These are phyloP conservation scores for Myoxocephalus aenaeus DNA, from an alignment of 2,797 vertebrate species.

Conservation along the genomic window DNA sequence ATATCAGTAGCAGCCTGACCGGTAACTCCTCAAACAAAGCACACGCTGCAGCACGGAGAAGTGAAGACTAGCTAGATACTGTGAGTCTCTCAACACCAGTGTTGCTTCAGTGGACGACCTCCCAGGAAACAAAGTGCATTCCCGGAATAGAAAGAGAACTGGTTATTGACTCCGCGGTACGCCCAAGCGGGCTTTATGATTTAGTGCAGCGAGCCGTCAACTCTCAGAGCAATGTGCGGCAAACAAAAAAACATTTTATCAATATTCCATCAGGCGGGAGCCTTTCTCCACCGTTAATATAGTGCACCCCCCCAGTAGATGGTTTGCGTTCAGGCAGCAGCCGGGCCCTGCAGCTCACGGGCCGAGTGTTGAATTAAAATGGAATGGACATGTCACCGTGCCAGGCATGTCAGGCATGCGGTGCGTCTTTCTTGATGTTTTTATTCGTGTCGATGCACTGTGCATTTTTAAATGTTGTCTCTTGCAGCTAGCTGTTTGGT, in stretches of 20 bases:
- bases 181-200: slow-evolving; percentile 80
- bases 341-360: slow-evolving; percentile 43
- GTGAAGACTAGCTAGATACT: neutral
- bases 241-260: slow-evolving; percentile 83
- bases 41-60: slow-evolving; percentile 17
- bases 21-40: slow-evolving; percentile 22
- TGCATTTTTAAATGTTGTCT: slow-evolving; percentile 14
- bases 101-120: slow-evolving; percentile 69
- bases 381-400: slow-evolving; percentile 8
- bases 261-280: slow-evolving; percentile 81
- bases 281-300: slow-evolving; percentile 75
- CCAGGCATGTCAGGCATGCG: slow-evolving; percentile 50
- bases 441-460: slow-evolving; percentile 1
- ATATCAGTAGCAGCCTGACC: neutral
- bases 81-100: slow-evolving; percentile 50
- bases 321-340: slow-evolving; percentile 50
- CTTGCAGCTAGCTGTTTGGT: slow-evolving; percentile 5
- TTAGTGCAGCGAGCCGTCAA: slow-evolving; percentile 82
- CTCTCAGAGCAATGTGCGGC: slow-evolving; percentile 77
- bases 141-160: slow-evolving; percentile 79
- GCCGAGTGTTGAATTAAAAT: slow-evolving; percentile 65
- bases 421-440: slow-evolving; percentile 7
- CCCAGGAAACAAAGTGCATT: slow-evolving; percentile 63
- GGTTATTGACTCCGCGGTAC: slow-evolving; percentile 78
- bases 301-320: slow-evolving; percentile 56